Conservation (phyloP, 2,113 vertebrate species). For the Apteryx owenii region DNA sequence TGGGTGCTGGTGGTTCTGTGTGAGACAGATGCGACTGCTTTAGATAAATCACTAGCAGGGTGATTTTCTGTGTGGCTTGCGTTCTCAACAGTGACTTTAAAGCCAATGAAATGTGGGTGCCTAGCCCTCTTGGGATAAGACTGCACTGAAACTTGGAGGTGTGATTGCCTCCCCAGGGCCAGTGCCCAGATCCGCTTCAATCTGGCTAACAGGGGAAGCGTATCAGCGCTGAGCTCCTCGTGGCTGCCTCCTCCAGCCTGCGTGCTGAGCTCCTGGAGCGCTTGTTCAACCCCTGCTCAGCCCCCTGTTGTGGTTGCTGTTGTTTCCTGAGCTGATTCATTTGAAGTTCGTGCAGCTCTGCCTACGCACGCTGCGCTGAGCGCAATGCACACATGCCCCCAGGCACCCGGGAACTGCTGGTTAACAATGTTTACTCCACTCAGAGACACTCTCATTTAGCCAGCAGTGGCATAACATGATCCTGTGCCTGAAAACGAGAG, state of each 20-base stretch:
- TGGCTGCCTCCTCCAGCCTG: rapidly evolving
- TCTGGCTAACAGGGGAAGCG: rapidly evolving
- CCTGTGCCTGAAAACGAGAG: not conserved
- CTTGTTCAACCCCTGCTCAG: not conserved
- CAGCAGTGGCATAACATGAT: not conserved
- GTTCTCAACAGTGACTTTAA: not conserved
- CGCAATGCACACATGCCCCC: not conserved
- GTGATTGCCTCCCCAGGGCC: not conserved
- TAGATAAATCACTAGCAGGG: not conserved
- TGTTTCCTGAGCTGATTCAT: not conserved
- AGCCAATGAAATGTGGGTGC: not conserved
- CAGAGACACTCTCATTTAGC: not conserved
- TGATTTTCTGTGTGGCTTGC: not conserved
- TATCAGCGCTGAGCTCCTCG: not conserved
- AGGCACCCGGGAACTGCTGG: not conserved
- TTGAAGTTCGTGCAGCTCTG: not conserved
- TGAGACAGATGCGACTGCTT: rapidly evolving
- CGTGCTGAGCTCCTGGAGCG: not conserved
- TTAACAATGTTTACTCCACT: not conserved
- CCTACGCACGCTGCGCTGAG: not conserved
- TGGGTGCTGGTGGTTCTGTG: not conserved
- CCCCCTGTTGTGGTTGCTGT: not conserved
- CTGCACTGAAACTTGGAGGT: not conserved
- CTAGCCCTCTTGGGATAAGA: not conserved
- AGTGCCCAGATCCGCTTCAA: not conserved